Base-by-base conservation (phyloP, 2,113 vertebrate species). In the Notechis scutatus region DNA sequence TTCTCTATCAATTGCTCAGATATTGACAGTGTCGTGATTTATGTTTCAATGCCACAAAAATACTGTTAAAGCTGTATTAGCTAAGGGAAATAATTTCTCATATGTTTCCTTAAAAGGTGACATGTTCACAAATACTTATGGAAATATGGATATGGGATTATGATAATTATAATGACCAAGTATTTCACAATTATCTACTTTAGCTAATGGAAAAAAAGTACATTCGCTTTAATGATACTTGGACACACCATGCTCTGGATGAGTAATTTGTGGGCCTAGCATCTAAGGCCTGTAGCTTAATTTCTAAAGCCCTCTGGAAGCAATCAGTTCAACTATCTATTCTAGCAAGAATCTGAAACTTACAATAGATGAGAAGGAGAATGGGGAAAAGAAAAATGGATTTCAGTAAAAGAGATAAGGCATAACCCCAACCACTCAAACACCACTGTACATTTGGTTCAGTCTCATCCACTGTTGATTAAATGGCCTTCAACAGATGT, bases 21-120 rank as follows among this genome's bases (percentile, higher is more conserved):
- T 45, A 34, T 87, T 89, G 89, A 59, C 87, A 54, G 6, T 20
- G 23, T 89, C 12, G 92, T 61, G 57, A 94, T 94, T 88, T 85
- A 92, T 52, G 93, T 69, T 90, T 94, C 57, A 90, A 91, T 93
- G 42, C 29, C 47, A n/a, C 74, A 92, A 95, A 95, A 93, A 7
- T 29, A 54, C 57, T 90, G 93, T 81, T 89, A 94, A 96, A 94
- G 39, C 89, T 95, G 39, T 93, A 94, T 95, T 94, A 92, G 85
- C 93, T 95, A 94, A 95, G 94, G 90, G 64, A 54, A 6, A n/a
- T 94, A 0, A 0, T 57, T 91, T 0, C 0, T 90, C 87, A 69
- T 69, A 64, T 93, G 18, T 92, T 92, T 96, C 92, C 92, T 95
- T 24, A 92, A 85, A 90, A 86, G 64, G 93, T 96, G 90, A 47